A percentile compares a stretch with the other conserved stretches of the same genome.
Evolutionary conservation across 2,113 vertebrate species (phyloP).

Genomic region (Poeciliopsis prolifica): DNA sequence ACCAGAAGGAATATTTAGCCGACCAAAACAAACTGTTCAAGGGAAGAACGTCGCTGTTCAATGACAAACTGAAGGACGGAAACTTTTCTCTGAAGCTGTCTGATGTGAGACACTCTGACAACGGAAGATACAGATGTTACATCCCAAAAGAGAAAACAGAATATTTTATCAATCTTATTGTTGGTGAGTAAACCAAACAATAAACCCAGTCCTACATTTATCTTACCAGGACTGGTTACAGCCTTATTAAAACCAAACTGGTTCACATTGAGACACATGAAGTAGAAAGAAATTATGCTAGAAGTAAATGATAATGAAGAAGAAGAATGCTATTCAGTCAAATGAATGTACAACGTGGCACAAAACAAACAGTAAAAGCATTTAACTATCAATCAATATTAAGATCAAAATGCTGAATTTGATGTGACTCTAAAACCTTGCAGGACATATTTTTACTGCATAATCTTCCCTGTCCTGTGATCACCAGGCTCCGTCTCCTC

Average conservation of each 20-base stretch:
- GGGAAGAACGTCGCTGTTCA: background rate
- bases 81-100: conserved; percentile 28
- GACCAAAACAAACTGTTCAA: background rate
- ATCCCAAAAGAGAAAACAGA: background rate
- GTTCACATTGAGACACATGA: no score
- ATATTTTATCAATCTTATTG: conserved; percentile 8
- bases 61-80: background rate
- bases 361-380: no score
- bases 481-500: background rate
- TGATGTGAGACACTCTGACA: conserved; percentile 19
- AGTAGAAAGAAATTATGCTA: no score
- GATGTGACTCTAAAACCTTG: background rate
- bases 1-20: background rate
- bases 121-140: conserved; percentile 19
- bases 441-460: background rate
- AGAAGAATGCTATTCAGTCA: no score
- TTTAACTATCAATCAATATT: no score
- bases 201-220: no score
- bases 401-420: no score
- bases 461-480: background rate
- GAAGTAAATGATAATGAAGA: no score
- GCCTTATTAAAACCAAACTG: no score
- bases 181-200: conserved; percentile 8
- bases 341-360: no score
- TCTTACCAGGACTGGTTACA: no score